Conservation (phyloP, 2,797 vertebrate genomes). For the Megalops cyprinoides region DNA sequence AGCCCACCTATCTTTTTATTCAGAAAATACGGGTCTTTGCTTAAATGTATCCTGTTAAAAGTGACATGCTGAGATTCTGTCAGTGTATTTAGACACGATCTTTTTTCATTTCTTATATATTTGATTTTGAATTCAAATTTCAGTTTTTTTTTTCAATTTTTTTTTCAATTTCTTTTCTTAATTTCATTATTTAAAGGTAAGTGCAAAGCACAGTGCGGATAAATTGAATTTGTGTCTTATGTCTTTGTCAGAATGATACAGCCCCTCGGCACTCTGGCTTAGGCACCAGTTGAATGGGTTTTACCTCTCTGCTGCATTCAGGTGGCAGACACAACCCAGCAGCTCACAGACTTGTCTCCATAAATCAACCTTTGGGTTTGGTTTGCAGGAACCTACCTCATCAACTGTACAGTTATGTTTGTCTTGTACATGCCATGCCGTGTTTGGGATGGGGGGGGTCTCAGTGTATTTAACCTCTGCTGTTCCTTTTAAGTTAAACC, state of each 20-base stretch:
- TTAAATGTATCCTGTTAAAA: no score
- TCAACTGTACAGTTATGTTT: slow-evolving; percentile 83
- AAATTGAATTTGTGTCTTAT: not conserved
- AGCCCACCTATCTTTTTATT: not conserved
- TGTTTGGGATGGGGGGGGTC: slow-evolving; percentile 76
- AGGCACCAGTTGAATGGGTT: not conserved
- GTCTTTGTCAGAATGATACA: not conserved
- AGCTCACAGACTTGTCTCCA: slow-evolving; percentile 76
- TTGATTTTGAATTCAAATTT: no score
- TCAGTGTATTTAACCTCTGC: slow-evolving; percentile 77
- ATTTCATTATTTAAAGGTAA: no score
- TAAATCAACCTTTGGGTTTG: slow-evolving; percentile 78
- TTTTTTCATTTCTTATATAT: no score
- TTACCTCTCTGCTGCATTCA: not conserved
- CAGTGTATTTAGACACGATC: no score
- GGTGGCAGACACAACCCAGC: slow-evolving; percentile 63
- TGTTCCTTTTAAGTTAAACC: slow-evolving; percentile 62
- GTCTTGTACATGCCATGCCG: slow-evolving; percentile 80
- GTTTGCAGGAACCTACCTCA: slow-evolving; percentile 78
- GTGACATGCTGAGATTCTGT: no score
- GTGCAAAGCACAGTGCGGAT: not conserved
- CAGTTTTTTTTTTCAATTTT: no score
- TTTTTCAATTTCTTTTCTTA: no score
- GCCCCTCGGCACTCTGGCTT: not conserved
- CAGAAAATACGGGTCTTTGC: no score